These are phyloP conservation scores for zebrafish (Danio rerio) DNA, from an alignment of 2,113 vertebrate species.

Conservation along the genomic window GRCz12tu NC_133178.1:18704001-18704500, in stretches of 20 bases:
- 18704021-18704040: slow-evolving; percentile 60
- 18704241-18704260: slow-evolving; percentile 66
- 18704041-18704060: slow-evolving; percentile 39
- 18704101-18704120: slow-evolving; percentile 54
- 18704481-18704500: slow-evolving; percentile 20
- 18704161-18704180: neutral
- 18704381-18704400: slow-evolving; percentile 70
- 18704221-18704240: slow-evolving; percentile 60
- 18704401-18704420: slow-evolving; percentile 68
- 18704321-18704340: slow-evolving; percentile 44
- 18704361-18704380: slow-evolving; percentile 24
- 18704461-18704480: slow-evolving; percentile 64
- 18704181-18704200: slow-evolving; percentile 46
- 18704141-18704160: neutral
- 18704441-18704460: slow-evolving; percentile 61
- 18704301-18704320: neutral
- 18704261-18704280: neutral
- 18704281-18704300: neutral
- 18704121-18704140: slow-evolving; percentile 51
- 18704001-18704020: slow-evolving; percentile 64
- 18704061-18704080: slow-evolving; percentile 23
- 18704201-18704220: slow-evolving; percentile 44
- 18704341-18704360: slow-evolving; percentile 47
- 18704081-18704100: slow-evolving; percentile 22
- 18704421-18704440: slow-evolving; percentile 74